Percentiles rank a stretch among this genome's conserved stretches.
Evolutionary conservation across 2,888 invertebrate species (phyloP).

Genomic region (Hypomecis atomaria): DNA sequence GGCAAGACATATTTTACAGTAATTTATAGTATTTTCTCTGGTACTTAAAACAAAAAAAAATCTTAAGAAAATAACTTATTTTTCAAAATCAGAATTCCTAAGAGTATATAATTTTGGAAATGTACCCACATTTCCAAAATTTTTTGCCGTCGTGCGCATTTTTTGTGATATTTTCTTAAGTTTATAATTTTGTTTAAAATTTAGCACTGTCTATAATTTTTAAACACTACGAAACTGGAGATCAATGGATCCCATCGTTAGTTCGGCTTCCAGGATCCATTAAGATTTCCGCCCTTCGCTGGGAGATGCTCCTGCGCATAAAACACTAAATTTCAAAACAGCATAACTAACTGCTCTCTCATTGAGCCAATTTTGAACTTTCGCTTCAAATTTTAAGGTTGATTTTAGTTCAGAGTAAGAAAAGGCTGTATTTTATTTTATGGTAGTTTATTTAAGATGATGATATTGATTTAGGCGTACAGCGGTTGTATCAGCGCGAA

Average conservation of each 20-base stretch:
- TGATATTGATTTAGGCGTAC: constrained; percentile 79
- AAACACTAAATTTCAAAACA: constrained; percentile 47
- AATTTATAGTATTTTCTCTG: too few species aligned
- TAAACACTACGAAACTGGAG: constrained; percentile 49
- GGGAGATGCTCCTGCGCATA: constrained; percentile 50
- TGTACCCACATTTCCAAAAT: too few species aligned
- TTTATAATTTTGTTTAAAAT: too few species aligned
- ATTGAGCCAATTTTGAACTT: constrained; percentile 45
- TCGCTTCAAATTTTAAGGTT: neutral
- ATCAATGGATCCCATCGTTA: constrained; percentile 82
- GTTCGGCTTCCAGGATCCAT: constrained; percentile 81
- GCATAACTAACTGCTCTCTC: constrained; percentile 40
- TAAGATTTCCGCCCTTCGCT: constrained; percentile 81
- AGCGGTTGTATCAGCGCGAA: constrained; percentile 62
- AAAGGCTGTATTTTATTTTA: constrained; percentile 66
- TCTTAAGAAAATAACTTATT: too few species aligned
- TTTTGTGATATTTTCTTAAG: too few species aligned
- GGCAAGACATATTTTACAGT: neutral
- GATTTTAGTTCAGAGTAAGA: constrained; percentile 3
- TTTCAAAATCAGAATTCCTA: too few species aligned
- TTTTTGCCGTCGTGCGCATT: too few species aligned
- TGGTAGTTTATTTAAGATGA: constrained; percentile 79
- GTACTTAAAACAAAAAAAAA: too few species aligned
- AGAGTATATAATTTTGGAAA: too few species aligned
- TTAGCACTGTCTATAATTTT: constrained; percentile 24